phyloP scores from a whole-genome alignment of 2,797 vertebrate genomes.

The Spea hammondii region DNA sequence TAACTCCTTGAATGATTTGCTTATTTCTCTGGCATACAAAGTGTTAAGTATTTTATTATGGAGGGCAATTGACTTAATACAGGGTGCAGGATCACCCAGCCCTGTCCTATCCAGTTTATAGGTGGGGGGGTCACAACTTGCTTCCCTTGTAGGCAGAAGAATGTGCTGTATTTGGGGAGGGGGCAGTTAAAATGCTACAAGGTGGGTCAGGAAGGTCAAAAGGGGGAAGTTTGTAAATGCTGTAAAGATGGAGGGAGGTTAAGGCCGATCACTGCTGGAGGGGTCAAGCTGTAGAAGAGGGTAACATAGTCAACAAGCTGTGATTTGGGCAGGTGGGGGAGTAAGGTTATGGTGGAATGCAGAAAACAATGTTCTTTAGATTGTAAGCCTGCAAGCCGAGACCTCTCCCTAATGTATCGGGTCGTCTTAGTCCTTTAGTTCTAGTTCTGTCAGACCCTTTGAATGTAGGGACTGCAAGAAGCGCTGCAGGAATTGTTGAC shows the following conservation, averaged over 20 bases:
- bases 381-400: too few species aligned
- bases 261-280: constrained; percentile 12
- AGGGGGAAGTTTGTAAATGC: constrained; percentile 8
- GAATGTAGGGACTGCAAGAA: too few species aligned
- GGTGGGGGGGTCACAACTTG: constrained; percentile 20
- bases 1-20: background rate
- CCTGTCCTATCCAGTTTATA: constrained; percentile 16
- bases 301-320: background rate
- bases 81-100: background rate
- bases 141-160: background rate
- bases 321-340: background rate
- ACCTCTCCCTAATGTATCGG: too few species aligned
- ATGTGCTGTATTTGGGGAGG: constrained; percentile 1
- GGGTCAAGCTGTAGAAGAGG: background rate
- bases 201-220: constrained; percentile 19
- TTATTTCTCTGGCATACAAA: background rate
- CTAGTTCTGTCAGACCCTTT: too few species aligned
- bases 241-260: background rate
- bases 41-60: background rate
- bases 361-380: background rate
- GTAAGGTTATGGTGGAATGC: background rate
- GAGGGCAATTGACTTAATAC: background rate
- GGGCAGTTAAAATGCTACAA: background rate
- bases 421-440: too few species aligned
- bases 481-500: too few species aligned